Base-by-base conservation (phyloP, 1,140 invertebrate genomes). In the Panagrolaimus sp. region DNA sequence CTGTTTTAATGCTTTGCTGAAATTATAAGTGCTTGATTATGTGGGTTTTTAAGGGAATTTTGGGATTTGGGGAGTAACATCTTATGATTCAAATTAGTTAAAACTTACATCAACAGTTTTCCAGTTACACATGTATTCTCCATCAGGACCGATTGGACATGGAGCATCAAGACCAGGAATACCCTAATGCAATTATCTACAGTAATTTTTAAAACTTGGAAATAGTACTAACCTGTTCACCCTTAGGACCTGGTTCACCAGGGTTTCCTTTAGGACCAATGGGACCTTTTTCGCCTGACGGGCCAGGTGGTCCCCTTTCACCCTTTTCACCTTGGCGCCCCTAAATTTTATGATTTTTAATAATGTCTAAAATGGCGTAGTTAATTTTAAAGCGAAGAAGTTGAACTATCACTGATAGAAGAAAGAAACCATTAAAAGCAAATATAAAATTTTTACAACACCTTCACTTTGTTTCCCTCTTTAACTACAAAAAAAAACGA, bases 151-250 rank as follows among this genome's bases (percentile, higher is more conserved):
- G 62, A 95, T 86, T 66, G 94, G 94, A 87, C 94, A 97, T 1
- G 94, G 94, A 45, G 94, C 94, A 85, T 98, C 94, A 71, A 97
- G 85, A 68, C 94, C 94, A 14, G 93, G 93, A 72, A 95, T 91
- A 75, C 92, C 92, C 84, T 86, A 73, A 43, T 68, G 16, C 42
- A 38, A 45, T 73, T 16, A 5, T 57, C 48, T 65, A 43, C 44
- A 38, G 65, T 45, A 43, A n/a, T n/a, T 9, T 44, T 62, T 73
- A 85, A 84, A n/a, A n/a, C n/a, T 85, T 93, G 91, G 80, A 95
- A 38, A 38, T 38, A 38, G 31, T 38, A 38, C 31, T 20, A 57
- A 93, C 93, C 80, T 91, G 88, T 85, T 91, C 92, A 57, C 93
- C 93, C 66, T 87, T 85, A 61, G 89, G 89, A 57, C 92, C 93